phyloP scores from a whole-genome alignment of 2,113 vertebrate species.

The Sander vitreus region DNA sequence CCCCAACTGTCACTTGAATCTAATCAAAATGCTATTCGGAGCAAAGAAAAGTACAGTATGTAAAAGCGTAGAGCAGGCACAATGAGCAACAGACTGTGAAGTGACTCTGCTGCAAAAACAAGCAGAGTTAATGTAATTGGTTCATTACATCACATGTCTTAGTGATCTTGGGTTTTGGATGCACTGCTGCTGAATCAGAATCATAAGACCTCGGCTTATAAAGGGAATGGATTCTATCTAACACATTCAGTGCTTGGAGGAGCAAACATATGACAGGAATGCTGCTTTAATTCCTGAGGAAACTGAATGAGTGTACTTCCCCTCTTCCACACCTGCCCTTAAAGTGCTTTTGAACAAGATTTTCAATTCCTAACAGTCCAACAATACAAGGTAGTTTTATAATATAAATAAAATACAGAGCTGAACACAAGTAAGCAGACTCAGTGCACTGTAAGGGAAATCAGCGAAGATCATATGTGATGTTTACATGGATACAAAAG shows the following conservation, averaged over 20 bases:
- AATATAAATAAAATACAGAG: not conserved
- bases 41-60: slow-evolving; percentile 48
- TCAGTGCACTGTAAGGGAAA: not conserved
- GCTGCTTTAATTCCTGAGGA: slow-evolving; percentile 18
- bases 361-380: slow-evolving; percentile 24
- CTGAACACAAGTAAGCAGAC: slow-evolving; percentile 2
- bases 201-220: slow-evolving; percentile 55
- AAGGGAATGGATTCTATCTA: slow-evolving; percentile 2
- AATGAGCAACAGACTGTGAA: slow-evolving; percentile 34
- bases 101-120: slow-evolving; percentile 41
- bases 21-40: slow-evolving; percentile 64
- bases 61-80: slow-evolving; percentile 33
- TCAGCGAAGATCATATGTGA: slow-evolving; percentile 15
- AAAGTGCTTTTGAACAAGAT: slow-evolving; percentile 29
- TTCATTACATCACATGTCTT: slow-evolving; percentile 63
- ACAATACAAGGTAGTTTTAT: not conserved
- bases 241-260: not conserved
- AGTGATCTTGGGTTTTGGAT: slow-evolving; percentile 46
- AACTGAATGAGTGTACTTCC: not conserved
- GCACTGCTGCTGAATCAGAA: slow-evolving; percentile 53
- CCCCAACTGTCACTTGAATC: slow-evolving; percentile 35
- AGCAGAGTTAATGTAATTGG: slow-evolving; percentile 52
- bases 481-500: slow-evolving; percentile 24
- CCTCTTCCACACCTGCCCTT: slow-evolving; percentile 5
- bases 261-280: slow-evolving; percentile 13